Conservation (phyloP, 2,797 vertebrate genomes). For the Pseudotriccus pelzelni region DNA sequence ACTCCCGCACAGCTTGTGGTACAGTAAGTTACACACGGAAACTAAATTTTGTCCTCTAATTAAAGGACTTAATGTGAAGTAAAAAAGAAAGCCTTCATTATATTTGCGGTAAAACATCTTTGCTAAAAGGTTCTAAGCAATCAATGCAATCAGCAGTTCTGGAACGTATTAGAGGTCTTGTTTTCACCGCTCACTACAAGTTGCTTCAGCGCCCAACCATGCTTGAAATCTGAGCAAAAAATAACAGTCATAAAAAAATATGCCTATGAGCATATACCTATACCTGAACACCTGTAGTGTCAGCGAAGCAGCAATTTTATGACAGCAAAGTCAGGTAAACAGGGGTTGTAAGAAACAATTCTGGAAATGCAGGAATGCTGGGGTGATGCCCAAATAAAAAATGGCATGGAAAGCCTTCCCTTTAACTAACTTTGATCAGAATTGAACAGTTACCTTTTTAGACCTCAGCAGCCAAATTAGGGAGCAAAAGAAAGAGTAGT, state of each 20-base stretch:
- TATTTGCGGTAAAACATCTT: background rate
- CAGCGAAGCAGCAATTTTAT: background rate
- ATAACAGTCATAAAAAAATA: background rate
- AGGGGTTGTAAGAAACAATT: background rate
- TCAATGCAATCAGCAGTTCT: background rate
- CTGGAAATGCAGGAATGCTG: background rate
- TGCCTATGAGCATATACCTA: background rate
- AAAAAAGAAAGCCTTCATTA: background rate
- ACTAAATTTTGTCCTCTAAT: slow-evolving; percentile 13
- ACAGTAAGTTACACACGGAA: background rate
- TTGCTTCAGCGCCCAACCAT: background rate
- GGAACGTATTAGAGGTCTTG: background rate
- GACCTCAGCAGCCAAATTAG: background rate
- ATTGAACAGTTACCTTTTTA: background rate
- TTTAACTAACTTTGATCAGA: background rate
- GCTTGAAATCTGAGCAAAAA: background rate
- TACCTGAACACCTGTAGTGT: background rate
- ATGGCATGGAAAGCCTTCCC: background rate
- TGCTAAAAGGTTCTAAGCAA: slow-evolving; percentile 39
- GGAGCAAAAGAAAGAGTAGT: background rate
- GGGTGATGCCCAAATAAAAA: background rate
- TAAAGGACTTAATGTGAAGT: slow-evolving; percentile 18
- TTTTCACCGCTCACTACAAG: background rate
- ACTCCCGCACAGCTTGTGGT: background rate
- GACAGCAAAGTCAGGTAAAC: background rate